Base-by-base conservation (phyloP, 2,797 vertebrate species). In the Anguilla marmorata region DNA sequence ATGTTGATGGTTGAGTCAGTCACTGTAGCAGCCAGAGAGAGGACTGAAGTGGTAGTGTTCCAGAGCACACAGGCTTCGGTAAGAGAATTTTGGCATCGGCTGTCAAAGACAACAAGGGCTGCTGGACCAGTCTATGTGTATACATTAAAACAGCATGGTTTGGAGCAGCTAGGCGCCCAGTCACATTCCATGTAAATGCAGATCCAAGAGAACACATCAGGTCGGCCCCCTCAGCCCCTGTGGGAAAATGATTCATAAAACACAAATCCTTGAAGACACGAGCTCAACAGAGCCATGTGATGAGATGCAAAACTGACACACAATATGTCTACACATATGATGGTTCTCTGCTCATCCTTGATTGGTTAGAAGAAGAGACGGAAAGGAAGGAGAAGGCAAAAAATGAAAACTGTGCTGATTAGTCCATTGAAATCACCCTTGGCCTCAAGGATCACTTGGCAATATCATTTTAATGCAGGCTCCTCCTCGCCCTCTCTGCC, bases 171-270 rank as follows among this genome's bases (percentile, higher is more conserved):
- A 50, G 21, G 16, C 1, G 8, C 21, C 45, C 74, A 41, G 74
- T 48, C 45, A 50, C 21, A 82, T n/a, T 8, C 41, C 24, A 45
- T 9, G 33, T 21, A 79, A 8, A 41, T 79, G 79, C 9, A n/a
- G 41, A 82, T 50, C 21, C 79, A 82, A 82, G 45, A 21, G 24
- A 82, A 82, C 6, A 48, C 79, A 82, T 50, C 27, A 6, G 7
- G 21, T 21, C 45, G 24, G 41, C 45, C 45, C 79, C 79, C 79
- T 74, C 60, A 72, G 74, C 87, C 76, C 74, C 86, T 86, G 79
- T 60, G 83, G 52, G 89, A 74, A 79, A 85, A 80, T 87, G 66
- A 52, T 63, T 85, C 3, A 58, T 88, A 85, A 85, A 87, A 89
- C 69, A 9, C 80, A 87, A 84, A 83, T 48, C 88, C 52, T 76